Percentiles rank a stretch among this genome's conserved stretches.
Conservation (phyloP, 2,113 vertebrate species). For the Larimichthys crocea region DNA sequence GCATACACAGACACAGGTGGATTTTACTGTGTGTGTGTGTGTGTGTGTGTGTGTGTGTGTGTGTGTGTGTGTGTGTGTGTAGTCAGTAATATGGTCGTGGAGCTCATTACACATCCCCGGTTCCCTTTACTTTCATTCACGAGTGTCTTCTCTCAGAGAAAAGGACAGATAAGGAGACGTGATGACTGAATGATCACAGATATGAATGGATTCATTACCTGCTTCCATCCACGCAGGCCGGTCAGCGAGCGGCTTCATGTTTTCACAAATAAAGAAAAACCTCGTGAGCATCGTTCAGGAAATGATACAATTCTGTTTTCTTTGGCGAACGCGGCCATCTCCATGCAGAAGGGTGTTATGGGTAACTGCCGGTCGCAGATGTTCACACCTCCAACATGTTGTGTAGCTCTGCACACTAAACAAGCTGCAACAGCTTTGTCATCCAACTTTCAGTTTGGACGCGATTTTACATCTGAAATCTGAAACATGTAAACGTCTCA, state of each 20-base stretch:
- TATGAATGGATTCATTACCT: constrained; percentile 8
- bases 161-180: constrained; percentile 22
- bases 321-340: background rate
- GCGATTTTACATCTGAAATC: background rate
- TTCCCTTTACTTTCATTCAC: constrained; percentile 27
- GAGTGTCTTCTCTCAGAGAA: background rate
- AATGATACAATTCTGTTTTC: background rate
- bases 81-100: constrained; percentile 42
- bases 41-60: constrained; percentile 2
- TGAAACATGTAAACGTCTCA: too few species aligned
- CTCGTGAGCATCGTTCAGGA: background rate
- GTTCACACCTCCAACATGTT: background rate
- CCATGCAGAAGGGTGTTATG: background rate
- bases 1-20: constrained; percentile 48
- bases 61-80: constrained; percentile 10
- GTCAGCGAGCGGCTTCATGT: background rate
- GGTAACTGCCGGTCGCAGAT: constrained; percentile 13
- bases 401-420: background rate
- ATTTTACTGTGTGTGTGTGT: constrained; percentile 23
- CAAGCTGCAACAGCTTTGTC: background rate
- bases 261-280: background rate
- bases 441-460: background rate
- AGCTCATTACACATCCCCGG: constrained; percentile 55
- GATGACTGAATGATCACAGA: constrained; percentile 10
- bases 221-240: background rate